Conservation (phyloP, 2,113 vertebrate species). For the Bucco capensis region DNA sequence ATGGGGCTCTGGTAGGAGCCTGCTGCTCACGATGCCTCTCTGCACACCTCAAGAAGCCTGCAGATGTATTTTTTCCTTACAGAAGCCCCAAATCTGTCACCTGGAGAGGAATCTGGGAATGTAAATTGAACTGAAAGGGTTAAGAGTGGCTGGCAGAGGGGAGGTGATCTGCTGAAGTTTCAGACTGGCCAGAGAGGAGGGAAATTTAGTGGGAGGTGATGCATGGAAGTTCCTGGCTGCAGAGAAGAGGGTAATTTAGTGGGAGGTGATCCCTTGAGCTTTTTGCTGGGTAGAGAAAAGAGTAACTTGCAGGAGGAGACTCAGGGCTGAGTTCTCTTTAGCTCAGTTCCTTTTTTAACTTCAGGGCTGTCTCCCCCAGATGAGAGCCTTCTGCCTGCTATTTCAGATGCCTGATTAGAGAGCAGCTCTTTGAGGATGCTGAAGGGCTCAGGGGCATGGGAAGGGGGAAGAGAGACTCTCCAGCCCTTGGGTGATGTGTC, state of each 20-base stretch:
- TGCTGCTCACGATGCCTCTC: neutral
- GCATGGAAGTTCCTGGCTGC: neutral
- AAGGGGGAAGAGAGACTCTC: neutral
- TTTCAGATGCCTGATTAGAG: neutral
- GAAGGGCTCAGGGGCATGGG: neutral
- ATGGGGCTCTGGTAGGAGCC: neutral
- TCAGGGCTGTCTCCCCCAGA: rapidly evolving
- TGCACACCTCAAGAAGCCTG: neutral
- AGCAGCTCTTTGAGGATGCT: neutral
- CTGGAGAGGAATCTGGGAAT: neutral
- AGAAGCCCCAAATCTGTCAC: neutral
- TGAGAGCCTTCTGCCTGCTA: neutral
- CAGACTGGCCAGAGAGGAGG: neutral
- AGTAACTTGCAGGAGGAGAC: neutral
- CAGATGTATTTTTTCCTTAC: neutral
- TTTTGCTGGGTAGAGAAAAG: neutral
- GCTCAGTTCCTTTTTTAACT: neutral
- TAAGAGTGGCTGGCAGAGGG: neutral
- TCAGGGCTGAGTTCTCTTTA: neutral
- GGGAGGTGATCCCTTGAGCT: neutral
- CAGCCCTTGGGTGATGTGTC: neutral
- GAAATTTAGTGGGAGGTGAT: neutral
- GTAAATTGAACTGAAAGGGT: neutral
- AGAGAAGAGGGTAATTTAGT: constrained; percentile 15
- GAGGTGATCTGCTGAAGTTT: neutral